Evolutionary conservation across 2,113 vertebrate genomes (phyloP), one percentile per base, ranked within the genome.

Genomic region (Gallinago jamesoni): DNA sequence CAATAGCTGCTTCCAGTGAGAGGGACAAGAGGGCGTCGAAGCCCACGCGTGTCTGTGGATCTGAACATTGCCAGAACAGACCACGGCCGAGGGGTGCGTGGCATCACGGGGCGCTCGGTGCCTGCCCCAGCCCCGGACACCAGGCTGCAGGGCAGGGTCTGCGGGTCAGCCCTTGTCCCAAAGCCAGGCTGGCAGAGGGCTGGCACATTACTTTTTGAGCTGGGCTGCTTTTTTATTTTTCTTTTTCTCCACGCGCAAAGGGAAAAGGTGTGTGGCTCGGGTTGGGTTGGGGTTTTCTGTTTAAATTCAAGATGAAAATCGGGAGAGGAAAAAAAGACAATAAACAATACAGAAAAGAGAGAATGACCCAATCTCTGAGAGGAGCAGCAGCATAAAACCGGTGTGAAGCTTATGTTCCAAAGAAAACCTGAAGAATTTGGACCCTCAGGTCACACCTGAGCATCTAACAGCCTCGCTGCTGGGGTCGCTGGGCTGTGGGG

Each of bases 31-130:
- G 27, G 21, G 31, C 31, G 31, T 17, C 68, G 50, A 66, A 57
- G 28, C 31, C 41, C n/a, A 21, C 27, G 1, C 6, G 7, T 50
- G 48, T 35, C 59, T 21, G 50, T 17, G 35, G 31, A 31, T 66
- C 35, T 12, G 50, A 50, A 73, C 11, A 13, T 17, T 10, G 20
- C 30, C 25, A 48, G 27, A 14, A 25, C 12, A 52, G 18, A 31
- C 27, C 35, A 31, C 6, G 21, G 25, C 7, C 10, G 6, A 6
- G 2, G 25, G 10, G 25, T 22, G 8, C 1, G 3, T 5, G 41
- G 41, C 39, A 16, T 30, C 20, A 14, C 16, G 17, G 35, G 31
- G 35, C 31, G 5, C 30, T 20, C 45, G 21, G 39, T 30, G 24
- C 31, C 56, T 25, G n/a, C 35, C 28, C 21, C 31, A 20, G 6